Evolutionary conservation across 2,113 vertebrate species (phyloP).

Genomic region (Tachuris rubrigastra): DNA sequence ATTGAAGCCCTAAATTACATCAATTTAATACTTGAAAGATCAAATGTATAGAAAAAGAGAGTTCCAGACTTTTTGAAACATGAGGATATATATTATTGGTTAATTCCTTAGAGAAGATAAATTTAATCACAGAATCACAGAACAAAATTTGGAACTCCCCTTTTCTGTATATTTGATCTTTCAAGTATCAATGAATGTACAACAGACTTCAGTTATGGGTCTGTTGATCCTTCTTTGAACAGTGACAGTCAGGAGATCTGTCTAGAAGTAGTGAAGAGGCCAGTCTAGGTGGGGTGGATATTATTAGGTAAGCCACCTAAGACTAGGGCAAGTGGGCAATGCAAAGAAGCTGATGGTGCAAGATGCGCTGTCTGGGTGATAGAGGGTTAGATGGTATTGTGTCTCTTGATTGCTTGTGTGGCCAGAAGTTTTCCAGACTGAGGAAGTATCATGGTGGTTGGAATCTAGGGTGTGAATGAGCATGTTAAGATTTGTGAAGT

Average conservation of each 20-base stretch:
- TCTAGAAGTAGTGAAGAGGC: background rate
- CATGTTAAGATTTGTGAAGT: background rate
- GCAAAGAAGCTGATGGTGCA: background rate
- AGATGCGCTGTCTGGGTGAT: background rate
- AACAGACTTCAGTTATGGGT: background rate
- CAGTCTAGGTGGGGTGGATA: background rate
- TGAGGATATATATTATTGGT: background rate
- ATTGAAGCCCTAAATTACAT: background rate
- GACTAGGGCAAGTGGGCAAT: background rate
- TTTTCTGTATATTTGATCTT: background rate
- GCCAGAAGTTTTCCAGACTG: background rate
- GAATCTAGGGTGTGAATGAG: background rate
- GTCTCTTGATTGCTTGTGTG: background rate
- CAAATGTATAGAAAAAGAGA: background rate
- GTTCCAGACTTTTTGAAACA: background rate
- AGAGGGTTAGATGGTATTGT: background rate
- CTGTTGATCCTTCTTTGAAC: background rate
- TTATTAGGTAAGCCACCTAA: background rate
- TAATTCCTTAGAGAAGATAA: background rate
- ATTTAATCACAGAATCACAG: too few species aligned
- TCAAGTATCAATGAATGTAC: background rate
- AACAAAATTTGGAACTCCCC: background rate
- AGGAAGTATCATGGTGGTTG: background rate
- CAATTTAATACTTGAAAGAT: background rate
- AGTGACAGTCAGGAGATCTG: background rate